phyloP scores from a whole-genome alignment of 2,797 vertebrate species.

The Decapterus maruadsi region DNA sequence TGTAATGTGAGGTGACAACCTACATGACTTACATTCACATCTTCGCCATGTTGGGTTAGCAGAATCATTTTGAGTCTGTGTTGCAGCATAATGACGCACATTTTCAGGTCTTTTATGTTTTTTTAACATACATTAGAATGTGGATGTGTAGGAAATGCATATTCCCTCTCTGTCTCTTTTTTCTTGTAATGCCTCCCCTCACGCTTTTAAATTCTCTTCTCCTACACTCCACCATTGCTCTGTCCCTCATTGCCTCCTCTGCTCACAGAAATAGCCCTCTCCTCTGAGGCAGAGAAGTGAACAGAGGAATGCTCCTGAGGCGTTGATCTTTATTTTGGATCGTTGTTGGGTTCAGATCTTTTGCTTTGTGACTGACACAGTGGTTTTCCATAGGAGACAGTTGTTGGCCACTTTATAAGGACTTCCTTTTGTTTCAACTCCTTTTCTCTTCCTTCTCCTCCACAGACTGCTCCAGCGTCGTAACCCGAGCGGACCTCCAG shows the following conservation, averaged over 20 bases:
- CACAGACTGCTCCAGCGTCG: conserved; percentile 90
- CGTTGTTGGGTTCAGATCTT: conserved; percentile 51
- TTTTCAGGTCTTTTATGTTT: conserved; percentile 3
- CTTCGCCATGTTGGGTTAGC: background rate
- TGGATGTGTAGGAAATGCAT: background rate
- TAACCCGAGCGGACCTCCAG: conserved; percentile 92
- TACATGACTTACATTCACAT: background rate
- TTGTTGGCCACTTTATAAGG: conserved; percentile 1
- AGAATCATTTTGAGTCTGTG: background rate
- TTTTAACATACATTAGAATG: background rate
- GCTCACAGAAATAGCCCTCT: conserved; percentile 68
- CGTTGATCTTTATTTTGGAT: conserved; percentile 63
- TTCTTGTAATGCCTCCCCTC: conserved; percentile 32
- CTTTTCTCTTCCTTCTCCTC: background rate
- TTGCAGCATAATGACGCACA: background rate
- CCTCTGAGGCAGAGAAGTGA: conserved; percentile 53
- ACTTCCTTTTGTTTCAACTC: conserved; percentile 3
- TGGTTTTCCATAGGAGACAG: conserved; percentile 55
- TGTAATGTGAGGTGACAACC: background rate
- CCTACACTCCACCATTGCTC: conserved; percentile 33
- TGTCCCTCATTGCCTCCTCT: conserved; percentile 57
- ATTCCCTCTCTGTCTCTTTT: conserved; percentile 37
- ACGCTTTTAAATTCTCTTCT: conserved; percentile 37
- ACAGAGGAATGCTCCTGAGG: conserved; percentile 58
- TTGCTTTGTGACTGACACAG: conserved; percentile 48